Percentiles rank a stretch among this genome's conserved stretches.
Conservation (phyloP, 1,140 invertebrate genomes). For the Cotesia vestalis region DNA sequence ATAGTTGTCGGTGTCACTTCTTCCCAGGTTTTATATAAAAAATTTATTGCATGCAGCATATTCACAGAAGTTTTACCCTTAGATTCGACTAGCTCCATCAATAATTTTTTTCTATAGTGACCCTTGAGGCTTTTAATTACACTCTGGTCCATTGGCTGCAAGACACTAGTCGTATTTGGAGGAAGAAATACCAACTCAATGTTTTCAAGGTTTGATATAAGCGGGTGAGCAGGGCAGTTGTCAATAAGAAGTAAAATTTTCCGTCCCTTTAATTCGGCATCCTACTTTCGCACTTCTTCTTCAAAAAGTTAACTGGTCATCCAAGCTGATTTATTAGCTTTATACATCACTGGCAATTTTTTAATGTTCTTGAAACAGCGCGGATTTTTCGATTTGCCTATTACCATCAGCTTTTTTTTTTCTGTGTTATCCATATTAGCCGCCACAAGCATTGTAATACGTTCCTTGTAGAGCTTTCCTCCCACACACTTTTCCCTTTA, state of each 20-base stretch:
- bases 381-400: constrained; percentile 13
- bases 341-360: constrained; percentile 12
- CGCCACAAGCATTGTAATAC: constrained; percentile 4
- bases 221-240: constrained; percentile 52
- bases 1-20: constrained; percentile 10
- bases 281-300: constrained; percentile 8
- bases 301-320: constrained; percentile 12
- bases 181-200: constrained; percentile 59
- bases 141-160: constrained; percentile 65
- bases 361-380: constrained; percentile 15
- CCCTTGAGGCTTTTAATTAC: constrained; percentile 50
- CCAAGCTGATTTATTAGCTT: constrained; percentile 13
- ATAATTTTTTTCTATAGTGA: constrained; percentile 13
- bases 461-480: constrained; percentile 9
- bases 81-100: constrained; percentile 9
- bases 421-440: constrained; percentile 12
- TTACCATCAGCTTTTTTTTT: constrained; percentile 17
- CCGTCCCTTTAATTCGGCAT: constrained; percentile 44
- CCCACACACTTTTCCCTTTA: constrained; percentile 2
- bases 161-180: constrained; percentile 58
- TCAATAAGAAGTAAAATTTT: constrained; percentile 56
- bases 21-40: constrained; percentile 4
- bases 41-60: constrained; percentile 13
- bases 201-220: constrained; percentile 51
- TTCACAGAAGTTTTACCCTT: constrained; percentile 9